Percentiles rank a stretch among this genome's conserved stretches.
These are phyloP conservation scores for Lasioglossum malachurum DNA, from an alignment of 2,888 invertebrate genomes.

Conservation along the genomic window DNA sequence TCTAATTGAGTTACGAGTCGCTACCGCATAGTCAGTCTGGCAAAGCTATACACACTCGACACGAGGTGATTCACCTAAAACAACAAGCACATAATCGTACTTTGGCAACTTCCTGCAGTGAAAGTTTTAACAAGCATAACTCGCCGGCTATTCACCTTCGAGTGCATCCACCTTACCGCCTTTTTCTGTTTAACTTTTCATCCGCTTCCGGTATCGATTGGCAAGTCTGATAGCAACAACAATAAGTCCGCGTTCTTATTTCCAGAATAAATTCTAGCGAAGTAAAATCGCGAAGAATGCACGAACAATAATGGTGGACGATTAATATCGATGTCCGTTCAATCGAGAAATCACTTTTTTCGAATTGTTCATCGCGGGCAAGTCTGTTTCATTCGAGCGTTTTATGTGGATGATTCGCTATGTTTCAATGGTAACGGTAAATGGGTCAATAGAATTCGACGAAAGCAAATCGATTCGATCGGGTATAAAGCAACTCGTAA, in stretches of 20 bases:
- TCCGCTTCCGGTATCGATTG: not conserved
- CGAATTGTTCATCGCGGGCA: not conserved
- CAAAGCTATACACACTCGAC: constrained; percentile 2
- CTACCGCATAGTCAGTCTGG: not conserved
- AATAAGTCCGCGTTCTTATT: not conserved
- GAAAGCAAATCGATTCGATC: constrained; percentile 2
- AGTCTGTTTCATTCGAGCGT: not conserved
- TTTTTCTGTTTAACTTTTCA: not conserved
- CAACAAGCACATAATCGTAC: constrained; percentile 16
- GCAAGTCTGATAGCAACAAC: not conserved
- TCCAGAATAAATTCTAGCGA: not conserved
- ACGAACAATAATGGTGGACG: not conserved
- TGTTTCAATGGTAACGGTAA: not conserved
- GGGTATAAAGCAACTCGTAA: not conserved
- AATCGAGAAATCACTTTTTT: not conserved
- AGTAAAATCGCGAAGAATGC: not conserved
- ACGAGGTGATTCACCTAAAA: constrained; percentile 16
- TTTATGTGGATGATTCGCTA: not conserved
- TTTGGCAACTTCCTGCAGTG: constrained; percentile 11
- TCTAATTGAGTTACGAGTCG: constrained; percentile 9
- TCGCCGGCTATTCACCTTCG: constrained; percentile 10
- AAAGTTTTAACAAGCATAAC: constrained; percentile 2
- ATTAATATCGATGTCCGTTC: not conserved
- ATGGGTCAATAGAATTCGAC: not conserved
- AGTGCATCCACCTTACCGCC: not conserved